A percentile compares a stretch with the other conserved stretches of the same genome.
Evolutionary conservation across 2,113 vertebrate species (phyloP).

Genomic region (Mesoclemmys tuberculata): DNA sequence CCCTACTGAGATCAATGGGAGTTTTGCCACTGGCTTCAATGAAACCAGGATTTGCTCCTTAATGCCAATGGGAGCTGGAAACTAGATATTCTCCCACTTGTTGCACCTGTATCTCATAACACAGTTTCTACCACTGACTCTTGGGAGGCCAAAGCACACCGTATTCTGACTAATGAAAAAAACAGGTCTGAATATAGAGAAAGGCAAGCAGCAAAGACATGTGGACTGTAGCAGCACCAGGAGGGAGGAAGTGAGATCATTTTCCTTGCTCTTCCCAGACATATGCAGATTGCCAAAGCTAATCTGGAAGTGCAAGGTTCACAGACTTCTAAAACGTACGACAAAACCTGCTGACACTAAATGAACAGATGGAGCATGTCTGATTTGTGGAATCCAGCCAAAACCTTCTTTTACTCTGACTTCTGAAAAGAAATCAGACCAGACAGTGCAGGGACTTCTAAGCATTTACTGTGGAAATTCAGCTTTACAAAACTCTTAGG

Average conservation of each 20-base stretch:
- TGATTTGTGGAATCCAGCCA: rapidly evolving
- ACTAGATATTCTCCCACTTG: not conserved
- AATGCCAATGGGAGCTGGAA: not conserved
- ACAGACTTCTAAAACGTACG: rapidly evolving
- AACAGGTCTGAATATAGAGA: rapidly evolving
- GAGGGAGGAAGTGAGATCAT: not conserved
- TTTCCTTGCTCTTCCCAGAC: not conserved
- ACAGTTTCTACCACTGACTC: not conserved
- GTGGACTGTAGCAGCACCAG: not conserved
- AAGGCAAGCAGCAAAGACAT: not conserved
- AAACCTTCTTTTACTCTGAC: not conserved
- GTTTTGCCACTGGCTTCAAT: not conserved
- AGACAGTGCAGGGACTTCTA: not conserved
- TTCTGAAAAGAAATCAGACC: not conserved
- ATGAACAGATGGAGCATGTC: rapidly evolving
- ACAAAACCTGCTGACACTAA: not conserved
- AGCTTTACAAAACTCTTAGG: not conserved
- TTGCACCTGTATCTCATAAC: not conserved
- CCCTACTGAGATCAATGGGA: not conserved
- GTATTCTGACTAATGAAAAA: not conserved
- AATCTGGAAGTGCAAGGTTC: rapidly evolving
- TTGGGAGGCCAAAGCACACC: not conserved
- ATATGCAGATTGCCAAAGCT: not conserved
- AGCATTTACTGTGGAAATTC: not conserved
- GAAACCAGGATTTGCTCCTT: rapidly evolving